Evolutionary conservation across 2,797 vertebrate species (phyloP).

Genomic region (Anas georgica): DNA sequence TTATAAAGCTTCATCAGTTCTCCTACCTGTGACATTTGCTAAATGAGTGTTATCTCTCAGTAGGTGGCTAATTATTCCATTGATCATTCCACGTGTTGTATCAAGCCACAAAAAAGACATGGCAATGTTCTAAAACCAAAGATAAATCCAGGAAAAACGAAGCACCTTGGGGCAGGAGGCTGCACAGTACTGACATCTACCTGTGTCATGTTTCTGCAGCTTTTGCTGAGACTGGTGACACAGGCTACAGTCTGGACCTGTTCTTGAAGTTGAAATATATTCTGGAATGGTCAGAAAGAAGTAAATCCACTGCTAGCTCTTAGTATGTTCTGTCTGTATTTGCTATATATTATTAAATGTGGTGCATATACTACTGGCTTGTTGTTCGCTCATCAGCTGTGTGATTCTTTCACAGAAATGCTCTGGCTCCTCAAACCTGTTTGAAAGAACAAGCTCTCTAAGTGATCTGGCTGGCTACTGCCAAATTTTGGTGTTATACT

Average conservation of each 20-base stretch:
- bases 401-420: background rate
- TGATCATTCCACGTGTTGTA: background rate
- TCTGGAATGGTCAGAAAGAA: background rate
- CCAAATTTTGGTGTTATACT: background rate
- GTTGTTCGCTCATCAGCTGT: background rate
- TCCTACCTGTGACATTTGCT: slow-evolving; percentile 26
- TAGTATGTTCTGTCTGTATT: background rate
- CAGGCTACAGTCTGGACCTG: background rate
- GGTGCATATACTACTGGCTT: background rate
- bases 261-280: background rate
- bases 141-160: background rate
- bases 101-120: background rate
- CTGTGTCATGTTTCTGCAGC: background rate
- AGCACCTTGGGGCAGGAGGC: background rate
- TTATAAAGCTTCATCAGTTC: background rate
- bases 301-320: background rate
- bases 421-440: background rate
- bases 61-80: slow-evolving; percentile 24
- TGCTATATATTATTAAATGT: background rate
- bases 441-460: background rate
- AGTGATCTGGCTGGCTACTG: background rate
- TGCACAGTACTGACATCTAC: background rate
- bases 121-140: background rate
- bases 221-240: background rate
- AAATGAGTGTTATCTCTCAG: slow-evolving; percentile 25